Evolutionary conservation across 2,888 invertebrate genomes (phyloP).

Genomic region (Drosophila siamana): DNA sequence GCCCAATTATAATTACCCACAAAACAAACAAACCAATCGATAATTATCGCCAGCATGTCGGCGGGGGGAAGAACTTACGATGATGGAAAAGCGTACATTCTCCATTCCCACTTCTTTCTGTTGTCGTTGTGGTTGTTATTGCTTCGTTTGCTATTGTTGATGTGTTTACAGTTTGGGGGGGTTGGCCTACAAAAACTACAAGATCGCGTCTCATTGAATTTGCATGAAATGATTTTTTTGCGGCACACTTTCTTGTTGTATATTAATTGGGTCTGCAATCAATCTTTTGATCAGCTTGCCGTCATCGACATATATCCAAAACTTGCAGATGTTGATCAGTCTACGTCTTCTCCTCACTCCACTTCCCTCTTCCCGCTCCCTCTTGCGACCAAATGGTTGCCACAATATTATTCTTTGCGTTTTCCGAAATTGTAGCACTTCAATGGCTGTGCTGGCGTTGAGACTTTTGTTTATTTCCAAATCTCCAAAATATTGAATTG

Average conservation of each 20-base stretch:
- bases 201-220: conserved; percentile 29
- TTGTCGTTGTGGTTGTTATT: conserved; percentile 1
- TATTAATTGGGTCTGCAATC: conserved; percentile 42
- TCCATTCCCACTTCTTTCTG: conserved; percentile 77
- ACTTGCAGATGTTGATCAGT: conserved; percentile 31
- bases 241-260: conserved; percentile 15
- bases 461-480: conserved; percentile 52
- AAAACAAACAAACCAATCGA: conserved; percentile 3
- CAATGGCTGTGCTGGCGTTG: conserved; percentile 2
- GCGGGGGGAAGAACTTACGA: conserved; percentile 79
- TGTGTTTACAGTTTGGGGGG: conserved; percentile 62
- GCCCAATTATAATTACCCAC: conserved; percentile 9
- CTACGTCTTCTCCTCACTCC: neutral
- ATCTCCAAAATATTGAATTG: conserved; percentile 64
- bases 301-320: neutral
- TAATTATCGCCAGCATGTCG: neutral
- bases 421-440: conserved; percentile 28
- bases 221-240: conserved; percentile 13
- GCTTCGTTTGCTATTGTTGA: conserved; percentile 24
- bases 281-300: conserved; percentile 54
- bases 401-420: conserved; percentile 11
- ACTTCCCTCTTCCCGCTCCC: neutral
- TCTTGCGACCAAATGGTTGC: conserved; percentile 15
- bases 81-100: conserved; percentile 85
- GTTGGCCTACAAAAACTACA: conserved; percentile 55